Conservation (phyloP, 2,797 vertebrate species). For the Esox lucius region DNA sequence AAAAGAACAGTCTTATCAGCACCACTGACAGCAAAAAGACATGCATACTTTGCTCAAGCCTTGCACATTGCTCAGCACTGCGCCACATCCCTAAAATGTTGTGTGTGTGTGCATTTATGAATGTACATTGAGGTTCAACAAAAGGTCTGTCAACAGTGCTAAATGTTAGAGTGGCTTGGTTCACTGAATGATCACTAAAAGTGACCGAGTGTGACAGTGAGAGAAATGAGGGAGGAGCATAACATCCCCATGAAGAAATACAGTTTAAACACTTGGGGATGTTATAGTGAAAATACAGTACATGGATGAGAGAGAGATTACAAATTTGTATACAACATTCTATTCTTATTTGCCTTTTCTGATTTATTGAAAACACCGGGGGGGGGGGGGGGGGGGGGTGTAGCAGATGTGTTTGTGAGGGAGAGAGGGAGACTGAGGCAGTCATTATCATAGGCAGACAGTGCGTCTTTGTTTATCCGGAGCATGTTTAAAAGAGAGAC, state of each 20-base stretch:
- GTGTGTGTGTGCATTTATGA: neutral
- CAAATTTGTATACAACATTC: neutral
- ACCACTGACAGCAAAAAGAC: neutral
- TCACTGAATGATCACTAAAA: constrained; percentile 23
- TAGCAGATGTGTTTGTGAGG: constrained; percentile 72
- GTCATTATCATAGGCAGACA: constrained; percentile 64
- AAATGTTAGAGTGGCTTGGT: constrained; percentile 7
- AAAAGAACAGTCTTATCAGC: neutral
- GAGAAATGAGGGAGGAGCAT: constrained; percentile 32
- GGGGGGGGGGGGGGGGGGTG: constrained; percentile 63
- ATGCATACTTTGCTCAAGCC: neutral
- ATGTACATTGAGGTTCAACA: neutral
- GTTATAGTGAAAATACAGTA: constrained; percentile 6
- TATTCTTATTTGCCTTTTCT: neutral
- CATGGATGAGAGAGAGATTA: neutral
- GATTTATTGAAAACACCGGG: constrained; percentile 51
- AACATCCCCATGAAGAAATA: constrained; percentile 35
- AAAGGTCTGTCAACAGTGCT: constrained; percentile 13
- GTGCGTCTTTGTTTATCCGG: constrained; percentile 65
- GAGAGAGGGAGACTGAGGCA: constrained; percentile 34
- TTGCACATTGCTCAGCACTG: neutral
- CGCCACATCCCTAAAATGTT: neutral
- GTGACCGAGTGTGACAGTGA: constrained; percentile 36
- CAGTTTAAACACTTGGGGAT: constrained; percentile 20
- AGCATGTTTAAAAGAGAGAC: constrained; percentile 74